phyloP scores from a whole-genome alignment of 2,113 vertebrate species.

The Marmota monax region DNA sequence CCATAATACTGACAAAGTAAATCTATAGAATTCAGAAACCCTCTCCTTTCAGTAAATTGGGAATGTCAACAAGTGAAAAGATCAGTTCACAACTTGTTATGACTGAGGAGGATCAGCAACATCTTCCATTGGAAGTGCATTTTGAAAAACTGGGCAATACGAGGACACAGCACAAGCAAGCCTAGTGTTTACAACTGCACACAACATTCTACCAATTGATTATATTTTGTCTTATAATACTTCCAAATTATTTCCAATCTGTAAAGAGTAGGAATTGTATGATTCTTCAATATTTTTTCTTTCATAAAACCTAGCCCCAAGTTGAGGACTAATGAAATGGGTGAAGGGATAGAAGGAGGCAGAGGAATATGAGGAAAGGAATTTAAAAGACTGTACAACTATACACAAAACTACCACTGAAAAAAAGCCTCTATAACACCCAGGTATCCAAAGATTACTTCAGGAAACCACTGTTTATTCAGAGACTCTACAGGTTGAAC shows the following conservation, averaged over 20 bases:
- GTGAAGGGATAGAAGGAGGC: not conserved
- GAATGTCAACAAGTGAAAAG: slow-evolving; percentile 40
- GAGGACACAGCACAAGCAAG: not conserved
- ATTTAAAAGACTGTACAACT: slow-evolving; percentile 24
- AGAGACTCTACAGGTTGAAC: not conserved
- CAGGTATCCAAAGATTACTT: not conserved
- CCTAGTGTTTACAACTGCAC: not conserved
- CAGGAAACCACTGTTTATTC: not conserved
- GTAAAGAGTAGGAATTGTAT: not conserved
- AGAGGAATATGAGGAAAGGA: not conserved
- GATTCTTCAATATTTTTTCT: not conserved
- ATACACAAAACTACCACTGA: not conserved
- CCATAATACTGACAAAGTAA: not conserved
- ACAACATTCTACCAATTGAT: not conserved
- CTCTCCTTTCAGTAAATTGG: not conserved
- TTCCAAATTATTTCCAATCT: too few relatives aligned
- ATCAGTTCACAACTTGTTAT: not conserved
- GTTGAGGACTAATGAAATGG: not conserved
- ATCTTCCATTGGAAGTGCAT: not conserved
- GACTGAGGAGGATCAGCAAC: not conserved
- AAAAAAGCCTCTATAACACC: not conserved
- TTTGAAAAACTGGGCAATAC: not conserved
- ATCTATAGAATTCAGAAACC: slow-evolving; percentile 29
- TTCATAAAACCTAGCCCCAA: not conserved
- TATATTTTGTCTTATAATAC: not conserved